Evolutionary conservation across 1,140 invertebrate genomes (phyloP).

Genomic region (Pinna nobilis): DNA sequence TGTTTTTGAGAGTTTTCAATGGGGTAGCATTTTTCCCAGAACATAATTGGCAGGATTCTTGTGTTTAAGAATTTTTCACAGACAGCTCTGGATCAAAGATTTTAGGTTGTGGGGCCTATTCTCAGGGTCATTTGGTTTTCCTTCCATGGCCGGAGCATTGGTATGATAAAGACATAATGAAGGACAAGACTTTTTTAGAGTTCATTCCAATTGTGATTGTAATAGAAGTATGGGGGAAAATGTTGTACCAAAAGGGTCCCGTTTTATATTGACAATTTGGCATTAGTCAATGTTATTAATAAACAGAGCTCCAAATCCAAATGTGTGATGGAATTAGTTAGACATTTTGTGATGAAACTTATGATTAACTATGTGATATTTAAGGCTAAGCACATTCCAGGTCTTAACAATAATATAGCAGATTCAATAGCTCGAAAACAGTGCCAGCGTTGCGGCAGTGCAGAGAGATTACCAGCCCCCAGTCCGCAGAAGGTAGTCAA

Average conservation of each 20-base stretch:
- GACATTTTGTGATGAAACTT: constrained; percentile 4
- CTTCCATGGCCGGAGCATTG: background rate
- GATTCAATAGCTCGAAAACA: constrained; percentile 19
- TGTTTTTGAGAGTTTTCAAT: background rate
- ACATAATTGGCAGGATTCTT: background rate
- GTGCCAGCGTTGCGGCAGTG: constrained; percentile 22
- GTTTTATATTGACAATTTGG: constrained; percentile 21
- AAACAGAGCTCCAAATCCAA: constrained; percentile 22
- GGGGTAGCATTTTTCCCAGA: background rate
- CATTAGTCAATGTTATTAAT: constrained; percentile 17
- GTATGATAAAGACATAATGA: background rate
- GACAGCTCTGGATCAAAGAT: background rate
- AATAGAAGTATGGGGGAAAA: constrained; percentile 10
- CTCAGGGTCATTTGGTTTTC: background rate
- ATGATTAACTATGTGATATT: background rate
- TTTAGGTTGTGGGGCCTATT: constrained; percentile 6
- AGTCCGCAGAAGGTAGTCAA: constrained; percentile 4
- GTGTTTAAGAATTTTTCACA: background rate
- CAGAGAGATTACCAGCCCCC: background rate
- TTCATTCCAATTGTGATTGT: constrained; percentile 6
- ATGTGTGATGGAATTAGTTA: constrained; percentile 16
- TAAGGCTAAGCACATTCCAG: constrained; percentile 12
- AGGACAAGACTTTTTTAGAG: constrained; percentile 14
- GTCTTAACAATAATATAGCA: constrained; percentile 3
- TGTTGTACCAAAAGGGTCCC: constrained; percentile 9